Evolutionary conservation across 1,140 invertebrate genomes (phyloP).

Genomic region (Euura lappo): DNA sequence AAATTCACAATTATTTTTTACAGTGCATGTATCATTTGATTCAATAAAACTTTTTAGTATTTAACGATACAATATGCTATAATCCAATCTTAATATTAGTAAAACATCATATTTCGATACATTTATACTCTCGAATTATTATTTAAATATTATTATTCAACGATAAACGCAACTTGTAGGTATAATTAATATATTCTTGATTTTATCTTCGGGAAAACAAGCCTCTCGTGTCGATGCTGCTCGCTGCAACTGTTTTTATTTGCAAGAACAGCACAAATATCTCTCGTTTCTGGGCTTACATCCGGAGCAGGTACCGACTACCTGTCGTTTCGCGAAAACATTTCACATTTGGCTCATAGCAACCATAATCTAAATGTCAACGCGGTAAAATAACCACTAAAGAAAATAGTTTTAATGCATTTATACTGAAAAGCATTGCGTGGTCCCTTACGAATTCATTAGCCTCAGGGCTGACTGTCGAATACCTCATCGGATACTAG

Average conservation of each 20-base stretch:
- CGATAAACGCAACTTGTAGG: neutral
- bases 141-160: neutral
- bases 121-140: neutral
- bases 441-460: neutral
- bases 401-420: neutral
- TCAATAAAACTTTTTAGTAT: neutral
- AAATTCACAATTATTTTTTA: too few relatives aligned
- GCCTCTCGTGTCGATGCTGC: neutral
- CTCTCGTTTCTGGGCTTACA: neutral
- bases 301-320: neutral
- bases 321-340: neutral
- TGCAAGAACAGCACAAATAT: neutral
- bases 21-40: neutral
- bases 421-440: neutral
- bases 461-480: neutral
- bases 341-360: too few relatives aligned
- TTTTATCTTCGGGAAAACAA: neutral
- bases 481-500: neutral
- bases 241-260: neutral
- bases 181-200: neutral
- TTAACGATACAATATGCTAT: neutral
- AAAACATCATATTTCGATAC: neutral
- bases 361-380: too few relatives aligned
- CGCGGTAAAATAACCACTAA: neutral
- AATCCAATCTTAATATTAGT: too few relatives aligned